Evolutionary conservation across 2,888 invertebrate species (phyloP).

Genomic region (Drosophila putrida): DNA sequence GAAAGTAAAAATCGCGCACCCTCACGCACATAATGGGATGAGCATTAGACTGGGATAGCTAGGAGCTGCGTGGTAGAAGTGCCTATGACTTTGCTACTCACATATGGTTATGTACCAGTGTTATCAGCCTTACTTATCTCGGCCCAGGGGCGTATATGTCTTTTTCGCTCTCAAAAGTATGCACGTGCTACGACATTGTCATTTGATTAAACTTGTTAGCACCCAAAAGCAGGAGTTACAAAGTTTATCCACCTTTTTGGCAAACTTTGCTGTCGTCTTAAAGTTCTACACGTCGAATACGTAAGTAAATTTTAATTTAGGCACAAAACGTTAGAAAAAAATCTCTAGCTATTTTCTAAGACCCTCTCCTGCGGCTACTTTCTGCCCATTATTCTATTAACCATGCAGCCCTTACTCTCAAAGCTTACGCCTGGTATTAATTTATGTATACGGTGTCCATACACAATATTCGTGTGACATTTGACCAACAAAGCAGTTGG

Average conservation of each 20-base stretch:
- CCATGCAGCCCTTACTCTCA: not conserved
- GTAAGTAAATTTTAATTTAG: too few species aligned
- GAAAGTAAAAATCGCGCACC: slow-evolving; percentile 62
- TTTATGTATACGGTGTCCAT: slow-evolving; percentile 32
- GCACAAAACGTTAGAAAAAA: too few species aligned
- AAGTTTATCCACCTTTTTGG: slow-evolving; percentile 47
- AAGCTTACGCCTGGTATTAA: slow-evolving; percentile 34
- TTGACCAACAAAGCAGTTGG: slow-evolving; percentile 23
- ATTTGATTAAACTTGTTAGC: slow-evolving; percentile 81
- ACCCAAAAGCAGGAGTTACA: slow-evolving; percentile 31
- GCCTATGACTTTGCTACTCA: slow-evolving; percentile 55
- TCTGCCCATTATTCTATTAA: slow-evolving; percentile 5
- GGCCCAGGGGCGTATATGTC: slow-evolving; percentile 32
- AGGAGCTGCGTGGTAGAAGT: not conserved
- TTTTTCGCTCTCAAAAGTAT: slow-evolving; percentile 57
- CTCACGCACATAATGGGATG: slow-evolving; percentile 28
- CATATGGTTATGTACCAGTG: slow-evolving; percentile 46
- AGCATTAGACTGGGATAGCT: not conserved
- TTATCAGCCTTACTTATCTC: slow-evolving; percentile 36
- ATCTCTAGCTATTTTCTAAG: slow-evolving; percentile 22
- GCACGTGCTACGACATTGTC: slow-evolving; percentile 78
- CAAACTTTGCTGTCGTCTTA: slow-evolving; percentile 57
- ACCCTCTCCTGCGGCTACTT: slow-evolving; percentile 12
- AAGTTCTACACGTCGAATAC: slow-evolving; percentile 45
- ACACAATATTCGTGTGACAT: slow-evolving; percentile 16